Evolutionary conservation across 1,140 invertebrate genomes (phyloP).

Genomic region (Formica selysi): DNA sequence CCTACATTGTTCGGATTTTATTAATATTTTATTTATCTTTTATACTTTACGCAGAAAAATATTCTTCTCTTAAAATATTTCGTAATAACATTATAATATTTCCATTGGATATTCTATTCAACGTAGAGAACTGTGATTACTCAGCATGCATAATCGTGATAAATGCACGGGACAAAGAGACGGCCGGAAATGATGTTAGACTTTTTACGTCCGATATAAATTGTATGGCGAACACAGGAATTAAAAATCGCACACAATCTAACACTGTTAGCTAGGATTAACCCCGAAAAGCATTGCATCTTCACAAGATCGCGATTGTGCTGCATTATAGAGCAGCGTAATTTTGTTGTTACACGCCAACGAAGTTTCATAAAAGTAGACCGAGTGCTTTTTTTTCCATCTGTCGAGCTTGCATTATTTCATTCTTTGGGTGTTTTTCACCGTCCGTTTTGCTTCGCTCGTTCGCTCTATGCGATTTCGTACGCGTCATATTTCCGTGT

Average conservation of each 20-base stretch:
- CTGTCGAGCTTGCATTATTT: constrained; percentile 56
- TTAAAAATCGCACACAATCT: constrained; percentile 43
- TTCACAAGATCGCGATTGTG: constrained; percentile 37
- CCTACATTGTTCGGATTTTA: constrained; percentile 13
- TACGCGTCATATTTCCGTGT: constrained; percentile 8
- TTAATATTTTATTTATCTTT: constrained; percentile 24
- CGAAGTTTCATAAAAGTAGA: constrained; percentile 44
- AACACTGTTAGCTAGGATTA: constrained; percentile 22
- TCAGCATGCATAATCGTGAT: constrained; percentile 15
- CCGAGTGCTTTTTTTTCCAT: constrained; percentile 45
- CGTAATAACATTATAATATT: constrained; percentile 33
- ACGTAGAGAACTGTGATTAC: constrained; percentile 1
- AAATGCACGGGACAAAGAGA: constrained; percentile 27
- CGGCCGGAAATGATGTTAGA: constrained; percentile 29
- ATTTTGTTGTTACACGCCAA: constrained; percentile 42
- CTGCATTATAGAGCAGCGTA: constrained; percentile 50
- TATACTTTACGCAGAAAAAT: background rate
- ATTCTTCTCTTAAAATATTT: background rate
- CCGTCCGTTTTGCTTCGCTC: constrained; percentile 6
- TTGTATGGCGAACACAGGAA: background rate
- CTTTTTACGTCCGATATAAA: constrained; percentile 4
- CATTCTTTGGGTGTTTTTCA: constrained; percentile 52
- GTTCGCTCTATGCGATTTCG: constrained; percentile 20
- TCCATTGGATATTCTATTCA: constrained; percentile 15
- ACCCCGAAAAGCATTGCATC: constrained; percentile 18